Evolutionary conservation across 2,888 invertebrate species (phyloP).

Genomic region (Cryptophagus acutangulus): DNA sequence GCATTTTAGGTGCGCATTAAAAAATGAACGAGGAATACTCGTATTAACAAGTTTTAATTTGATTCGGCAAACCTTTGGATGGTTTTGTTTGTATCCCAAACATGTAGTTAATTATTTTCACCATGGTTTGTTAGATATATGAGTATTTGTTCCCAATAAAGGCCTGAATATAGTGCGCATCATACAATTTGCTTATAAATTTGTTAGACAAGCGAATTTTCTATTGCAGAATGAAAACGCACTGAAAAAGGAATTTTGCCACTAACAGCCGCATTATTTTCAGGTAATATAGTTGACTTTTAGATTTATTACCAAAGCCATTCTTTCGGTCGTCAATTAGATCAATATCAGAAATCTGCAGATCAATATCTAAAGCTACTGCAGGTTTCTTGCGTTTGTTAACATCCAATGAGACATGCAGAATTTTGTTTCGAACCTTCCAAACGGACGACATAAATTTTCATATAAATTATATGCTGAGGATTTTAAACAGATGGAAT

Average conservation of each 20-base stretch:
- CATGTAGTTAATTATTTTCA: conserved; percentile 6
- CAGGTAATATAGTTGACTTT: conserved; percentile 21
- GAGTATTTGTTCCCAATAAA: conserved; percentile 33
- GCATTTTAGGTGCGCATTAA: neutral
- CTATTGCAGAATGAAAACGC: conserved; percentile 6
- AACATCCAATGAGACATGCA: conserved; percentile 22
- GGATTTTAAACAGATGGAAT: no score
- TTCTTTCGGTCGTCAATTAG: conserved; percentile 39
- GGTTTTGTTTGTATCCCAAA: neutral
- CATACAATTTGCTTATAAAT: conserved; percentile 41
- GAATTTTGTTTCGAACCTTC: conserved; percentile 14
- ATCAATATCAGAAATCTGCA: conserved; percentile 41
- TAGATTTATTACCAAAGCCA: conserved; percentile 26
- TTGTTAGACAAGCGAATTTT: conserved; percentile 26
- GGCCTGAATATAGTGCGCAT: conserved; percentile 24
- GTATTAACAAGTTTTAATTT: neutral
- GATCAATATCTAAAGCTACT: conserved; percentile 39
- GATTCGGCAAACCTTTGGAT: neutral
- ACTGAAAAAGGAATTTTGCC: conserved; percentile 8
- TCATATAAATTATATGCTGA: no score
- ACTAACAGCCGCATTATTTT: conserved; percentile 19
- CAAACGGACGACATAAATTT: no score
- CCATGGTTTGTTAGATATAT: conserved; percentile 15
- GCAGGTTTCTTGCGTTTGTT: conserved; percentile 33
- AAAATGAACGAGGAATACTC: neutral